Conservation (phyloP, 2,113 vertebrate genomes). For the Laterallus jamaicensis region DNA sequence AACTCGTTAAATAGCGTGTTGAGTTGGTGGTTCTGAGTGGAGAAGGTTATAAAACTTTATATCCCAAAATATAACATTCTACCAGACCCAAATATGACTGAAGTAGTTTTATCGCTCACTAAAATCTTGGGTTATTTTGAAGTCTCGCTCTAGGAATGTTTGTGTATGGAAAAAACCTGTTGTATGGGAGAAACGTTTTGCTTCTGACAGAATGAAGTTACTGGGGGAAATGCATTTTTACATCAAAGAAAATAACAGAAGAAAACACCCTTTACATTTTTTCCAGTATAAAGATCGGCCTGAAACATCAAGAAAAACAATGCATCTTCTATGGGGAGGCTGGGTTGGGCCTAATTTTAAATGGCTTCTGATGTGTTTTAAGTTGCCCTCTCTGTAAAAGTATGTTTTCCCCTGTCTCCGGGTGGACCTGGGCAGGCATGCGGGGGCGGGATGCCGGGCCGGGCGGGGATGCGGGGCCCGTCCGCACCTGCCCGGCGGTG, state of each 20-base stretch:
- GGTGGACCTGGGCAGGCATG: no score
- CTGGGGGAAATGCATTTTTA: background rate
- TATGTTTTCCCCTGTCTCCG: fast-evolving
- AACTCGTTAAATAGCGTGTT: background rate
- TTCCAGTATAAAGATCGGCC: background rate
- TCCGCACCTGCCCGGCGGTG: background rate
- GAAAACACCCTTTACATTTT: background rate
- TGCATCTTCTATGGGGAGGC: background rate
- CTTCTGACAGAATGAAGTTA: background rate
- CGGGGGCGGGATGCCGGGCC: background rate
- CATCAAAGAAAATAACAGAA: background rate
- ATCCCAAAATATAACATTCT: background rate
- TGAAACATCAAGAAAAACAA: background rate
- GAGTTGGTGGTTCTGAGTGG: background rate
- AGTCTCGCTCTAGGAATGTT: background rate
- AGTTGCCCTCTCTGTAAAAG: fast-evolving
- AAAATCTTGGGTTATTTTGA: background rate
- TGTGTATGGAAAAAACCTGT: background rate
- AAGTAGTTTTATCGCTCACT: background rate
- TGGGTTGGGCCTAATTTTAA: background rate
- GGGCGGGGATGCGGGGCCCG: background rate
- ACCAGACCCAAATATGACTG: background rate
- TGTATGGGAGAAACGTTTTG: background rate
- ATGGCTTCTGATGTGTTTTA: background rate
- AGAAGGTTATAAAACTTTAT: background rate